Evolutionary conservation across 2,888 invertebrate genomes (phyloP).

Genomic region (Homarus gammarus): DNA sequence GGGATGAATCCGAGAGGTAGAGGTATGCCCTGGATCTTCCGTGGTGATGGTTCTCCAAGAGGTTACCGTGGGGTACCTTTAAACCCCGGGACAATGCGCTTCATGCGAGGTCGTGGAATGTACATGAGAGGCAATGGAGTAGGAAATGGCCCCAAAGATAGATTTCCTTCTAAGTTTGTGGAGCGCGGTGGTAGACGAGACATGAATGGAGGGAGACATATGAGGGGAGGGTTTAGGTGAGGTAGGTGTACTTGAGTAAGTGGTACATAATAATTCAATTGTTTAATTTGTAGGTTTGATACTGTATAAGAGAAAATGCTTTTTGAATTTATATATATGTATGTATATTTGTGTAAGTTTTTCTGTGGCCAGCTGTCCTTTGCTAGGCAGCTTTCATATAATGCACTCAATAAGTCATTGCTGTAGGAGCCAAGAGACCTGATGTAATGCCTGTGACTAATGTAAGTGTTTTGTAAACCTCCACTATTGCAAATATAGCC

Average conservation of each 20-base stretch:
- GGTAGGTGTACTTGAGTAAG: background rate
- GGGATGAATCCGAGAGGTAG: constrained; percentile 63
- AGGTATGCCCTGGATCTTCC: constrained; percentile 63
- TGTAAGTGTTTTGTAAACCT: no score
- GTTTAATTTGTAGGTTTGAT: no score
- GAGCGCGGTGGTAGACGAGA: constrained; percentile 69
- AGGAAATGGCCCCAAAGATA: constrained; percentile 56
- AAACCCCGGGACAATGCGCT: constrained; percentile 56
- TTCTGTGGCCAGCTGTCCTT: no score
- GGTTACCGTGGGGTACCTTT: constrained; percentile 61
- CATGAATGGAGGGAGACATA: constrained; percentile 65
- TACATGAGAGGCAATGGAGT: constrained; percentile 56
- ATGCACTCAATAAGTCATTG: no score
- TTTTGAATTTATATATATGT: no score
- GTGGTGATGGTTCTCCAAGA: constrained; percentile 67
- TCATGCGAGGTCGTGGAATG: constrained; percentile 60
- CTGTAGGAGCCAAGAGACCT: no score
- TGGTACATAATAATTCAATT: no score
- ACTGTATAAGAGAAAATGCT: no score
- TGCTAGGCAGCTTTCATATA: no score
- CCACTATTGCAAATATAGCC: no score
- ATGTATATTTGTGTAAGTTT: no score
- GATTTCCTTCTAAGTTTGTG: constrained; percentile 62
- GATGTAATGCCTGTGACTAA: no score
- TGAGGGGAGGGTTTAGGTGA: constrained; percentile 69